phyloP scores from a whole-genome alignment of 2,113 vertebrate species.

The Callospermophilus lateralis region DNA sequence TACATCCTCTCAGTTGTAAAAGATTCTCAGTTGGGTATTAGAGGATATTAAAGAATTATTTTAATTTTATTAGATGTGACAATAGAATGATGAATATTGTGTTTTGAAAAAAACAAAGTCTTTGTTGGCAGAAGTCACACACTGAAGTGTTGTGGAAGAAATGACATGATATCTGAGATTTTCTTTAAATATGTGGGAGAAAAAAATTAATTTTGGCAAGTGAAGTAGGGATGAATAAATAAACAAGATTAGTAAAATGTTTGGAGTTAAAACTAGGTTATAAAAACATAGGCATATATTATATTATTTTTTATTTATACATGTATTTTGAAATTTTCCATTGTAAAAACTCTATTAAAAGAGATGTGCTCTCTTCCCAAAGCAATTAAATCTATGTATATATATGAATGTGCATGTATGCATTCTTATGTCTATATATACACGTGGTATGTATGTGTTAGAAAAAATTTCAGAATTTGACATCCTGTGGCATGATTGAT shows the following conservation, averaged over 20 bases:
- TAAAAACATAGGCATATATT: not conserved
- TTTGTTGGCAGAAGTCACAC: not conserved
- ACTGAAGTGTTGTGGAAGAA: not conserved
- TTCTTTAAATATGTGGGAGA: not conserved
- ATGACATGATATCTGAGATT: not conserved
- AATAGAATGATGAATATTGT: not conserved
- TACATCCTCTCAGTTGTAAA: not conserved
- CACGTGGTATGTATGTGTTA: not conserved
- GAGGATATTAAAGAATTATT: not conserved
- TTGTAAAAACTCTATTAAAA: not conserved
- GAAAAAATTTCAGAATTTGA: not conserved
- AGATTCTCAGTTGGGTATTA: not conserved
- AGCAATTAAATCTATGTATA: not conserved
- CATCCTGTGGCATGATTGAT: not conserved
- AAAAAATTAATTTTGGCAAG: not conserved
- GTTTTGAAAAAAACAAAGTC: not conserved
- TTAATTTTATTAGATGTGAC: not conserved
- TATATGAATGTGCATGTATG: not conserved
- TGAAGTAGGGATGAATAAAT: not conserved
- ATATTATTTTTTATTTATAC: not conserved
- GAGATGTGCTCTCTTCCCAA: not conserved
- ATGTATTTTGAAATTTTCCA: not conserved
- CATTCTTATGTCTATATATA: not conserved
- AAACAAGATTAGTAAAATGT: not conserved
- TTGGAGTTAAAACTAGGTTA: not conserved